phyloP scores from a whole-genome alignment of 1,140 invertebrate genomes.

The Zelostemma sp. region DNA sequence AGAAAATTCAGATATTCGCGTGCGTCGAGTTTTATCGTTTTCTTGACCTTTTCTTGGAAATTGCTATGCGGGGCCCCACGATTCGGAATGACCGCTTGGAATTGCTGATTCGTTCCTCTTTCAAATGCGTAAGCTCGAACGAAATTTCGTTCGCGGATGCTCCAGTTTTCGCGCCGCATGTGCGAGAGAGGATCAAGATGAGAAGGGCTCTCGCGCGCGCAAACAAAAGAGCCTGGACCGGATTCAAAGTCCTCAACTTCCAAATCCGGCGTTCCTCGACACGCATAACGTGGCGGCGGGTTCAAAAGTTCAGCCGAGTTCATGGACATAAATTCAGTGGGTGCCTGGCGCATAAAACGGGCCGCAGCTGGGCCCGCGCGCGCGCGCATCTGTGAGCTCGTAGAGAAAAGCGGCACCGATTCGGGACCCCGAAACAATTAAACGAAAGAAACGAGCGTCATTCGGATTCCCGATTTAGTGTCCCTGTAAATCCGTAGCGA shows the following conservation, averaged over 20 bases:
- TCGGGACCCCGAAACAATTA: constrained; percentile 29
- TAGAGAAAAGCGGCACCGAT: constrained; percentile 18
- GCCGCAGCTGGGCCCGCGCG: constrained; percentile 17
- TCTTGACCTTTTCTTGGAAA: constrained; percentile 35
- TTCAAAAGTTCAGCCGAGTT: constrained; percentile 65
- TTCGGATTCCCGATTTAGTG: constrained; percentile 31
- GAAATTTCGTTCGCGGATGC: constrained; percentile 14
- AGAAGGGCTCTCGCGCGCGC: constrained; percentile 24
- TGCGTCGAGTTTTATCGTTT: constrained; percentile 16
- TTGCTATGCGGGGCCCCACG: constrained; percentile 45
- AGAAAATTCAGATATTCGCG: constrained; percentile 16
- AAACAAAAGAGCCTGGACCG: constrained; percentile 43
- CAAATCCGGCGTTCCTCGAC: constrained; percentile 34
- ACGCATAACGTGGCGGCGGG: constrained; percentile 49
- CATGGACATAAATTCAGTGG: constrained; percentile 60
- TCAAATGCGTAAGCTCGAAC: too few species aligned
- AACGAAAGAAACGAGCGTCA: constrained; percentile 23
- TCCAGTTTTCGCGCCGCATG: constrained; percentile 31
- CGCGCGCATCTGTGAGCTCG: constrained; percentile 16
- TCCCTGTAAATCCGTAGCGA: constrained; percentile 29
- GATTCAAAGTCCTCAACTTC: constrained; percentile 33
- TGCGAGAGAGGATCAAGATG: too few species aligned
- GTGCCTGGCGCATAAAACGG: constrained; percentile 39
- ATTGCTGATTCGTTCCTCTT: constrained; percentile 29
- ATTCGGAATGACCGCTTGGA: constrained; percentile 23